These are phyloP conservation scores for Rafetus swinhoei DNA, from an alignment of 2,113 vertebrate genomes.

Conservation along the genomic window DNA sequence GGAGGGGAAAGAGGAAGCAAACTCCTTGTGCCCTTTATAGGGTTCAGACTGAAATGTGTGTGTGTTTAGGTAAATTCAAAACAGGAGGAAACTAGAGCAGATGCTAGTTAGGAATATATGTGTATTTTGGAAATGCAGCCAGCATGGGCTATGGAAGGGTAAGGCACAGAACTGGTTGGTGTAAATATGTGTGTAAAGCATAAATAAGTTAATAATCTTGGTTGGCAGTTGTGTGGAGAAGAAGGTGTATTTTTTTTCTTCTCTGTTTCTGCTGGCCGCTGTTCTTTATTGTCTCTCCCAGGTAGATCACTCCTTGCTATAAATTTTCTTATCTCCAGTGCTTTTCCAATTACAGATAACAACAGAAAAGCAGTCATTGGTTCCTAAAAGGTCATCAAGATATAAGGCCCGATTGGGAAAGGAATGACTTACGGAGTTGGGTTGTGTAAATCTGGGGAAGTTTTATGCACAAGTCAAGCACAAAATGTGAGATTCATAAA, in stretches of 20 bases:
- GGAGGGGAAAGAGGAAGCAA: neutral
- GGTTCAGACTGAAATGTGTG: neutral
- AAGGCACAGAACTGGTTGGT: neutral
- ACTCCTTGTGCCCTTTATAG: accelerated
- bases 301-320: constrained; percentile 75
- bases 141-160: neutral
- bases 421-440: constrained; percentile 71
- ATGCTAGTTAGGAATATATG: accelerated
- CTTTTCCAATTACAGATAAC: constrained; percentile 84
- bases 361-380: constrained; percentile 77
- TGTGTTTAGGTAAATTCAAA: neutral
- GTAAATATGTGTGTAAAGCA: neutral
- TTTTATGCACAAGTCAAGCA: constrained; percentile 77
- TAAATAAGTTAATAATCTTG: neutral
- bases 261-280: accelerated
- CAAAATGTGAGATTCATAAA: constrained; percentile 77
- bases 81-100: neutral
- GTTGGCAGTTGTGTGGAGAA: neutral
- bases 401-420: constrained; percentile 71
- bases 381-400: constrained; percentile 83
- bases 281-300: constrained; percentile 77
- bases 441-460: constrained; percentile 79
- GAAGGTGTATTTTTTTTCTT: constrained; percentile 12
- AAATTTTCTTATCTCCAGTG: constrained; percentile 80
- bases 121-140: neutral